Percentiles rank a stretch among this genome's conserved stretches.
These are phyloP conservation scores for Aplodontia rufa DNA, from an alignment of 2,113 vertebrate genomes.

Conservation along the genomic window DNA sequence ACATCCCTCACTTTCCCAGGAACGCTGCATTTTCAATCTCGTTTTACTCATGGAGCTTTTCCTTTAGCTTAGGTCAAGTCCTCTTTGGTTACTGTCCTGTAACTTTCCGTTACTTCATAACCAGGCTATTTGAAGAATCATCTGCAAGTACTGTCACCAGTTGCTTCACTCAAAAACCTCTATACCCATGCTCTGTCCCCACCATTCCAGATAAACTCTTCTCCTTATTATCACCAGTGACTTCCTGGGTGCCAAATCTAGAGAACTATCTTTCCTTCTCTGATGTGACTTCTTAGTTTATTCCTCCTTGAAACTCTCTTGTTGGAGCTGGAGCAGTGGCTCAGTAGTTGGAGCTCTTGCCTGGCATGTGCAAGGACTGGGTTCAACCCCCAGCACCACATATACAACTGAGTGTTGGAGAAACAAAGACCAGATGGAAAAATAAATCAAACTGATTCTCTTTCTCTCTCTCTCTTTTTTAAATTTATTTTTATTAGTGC, in stretches of 20 bases:
- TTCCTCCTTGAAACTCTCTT: not conserved
- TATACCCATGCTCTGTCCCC: not conserved
- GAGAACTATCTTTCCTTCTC: not conserved
- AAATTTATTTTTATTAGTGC: too few relatives aligned
- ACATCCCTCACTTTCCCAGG: not conserved
- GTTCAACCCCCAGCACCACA: too few relatives aligned
- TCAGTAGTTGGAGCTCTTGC: too few relatives aligned
- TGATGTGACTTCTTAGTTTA: conserved; percentile 21
- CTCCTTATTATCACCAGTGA: not conserved
- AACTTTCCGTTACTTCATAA: not conserved
- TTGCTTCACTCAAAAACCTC: not conserved
- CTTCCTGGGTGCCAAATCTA: not conserved
- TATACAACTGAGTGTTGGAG: too few relatives aligned
- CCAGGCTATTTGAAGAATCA: not conserved
- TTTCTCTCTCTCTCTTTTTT: too few relatives aligned
- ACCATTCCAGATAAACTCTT: not conserved
- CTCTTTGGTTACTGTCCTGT: not conserved
- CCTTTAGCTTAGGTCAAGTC: not conserved
- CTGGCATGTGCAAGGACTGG: too few relatives aligned
- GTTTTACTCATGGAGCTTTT: not conserved
- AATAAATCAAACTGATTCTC: too few relatives aligned
- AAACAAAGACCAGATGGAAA: too few relatives aligned
- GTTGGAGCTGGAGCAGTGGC: too few relatives aligned
- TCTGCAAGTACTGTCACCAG: not conserved
- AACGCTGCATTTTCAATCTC: not conserved